Evolutionary conservation across 2,888 invertebrate genomes (phyloP), one percentile per base, ranked within the genome.

Genomic region (Archips crataeganus): DNA sequence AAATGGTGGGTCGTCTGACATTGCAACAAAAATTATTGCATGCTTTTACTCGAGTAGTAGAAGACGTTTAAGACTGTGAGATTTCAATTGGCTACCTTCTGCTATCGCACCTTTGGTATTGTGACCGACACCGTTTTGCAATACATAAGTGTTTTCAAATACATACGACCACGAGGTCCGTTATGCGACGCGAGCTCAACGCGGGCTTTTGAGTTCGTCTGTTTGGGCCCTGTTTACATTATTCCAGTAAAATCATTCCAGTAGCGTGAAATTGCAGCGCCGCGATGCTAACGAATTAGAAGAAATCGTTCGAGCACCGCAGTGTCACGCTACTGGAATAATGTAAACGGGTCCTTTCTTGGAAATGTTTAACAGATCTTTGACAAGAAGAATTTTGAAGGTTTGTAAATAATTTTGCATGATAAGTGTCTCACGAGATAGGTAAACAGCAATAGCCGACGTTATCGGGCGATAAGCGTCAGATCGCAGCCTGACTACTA

Each of bases 401-500:
- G 8, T n/a, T n/a, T 2, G 49, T 10, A 36, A 36, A 36, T 15
- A 62, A 62, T 45, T 62, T 42, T 23, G 45, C 47, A 23, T 63
- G 62, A 64, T 39, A 62, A 57, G 57, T 36, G 39, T 64, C 59
- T 71, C 49, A 65, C n/a, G 65, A 66, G 65, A 60, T 49, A 23
- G 1, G 23, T 23, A 51, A 60, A 65, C 23, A 4, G 23, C 59
- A 59, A 71, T 23, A 49, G 13, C 13, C 23, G 45, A 32, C 32
- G 32, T 59, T 66, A 60, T 71, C 65, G 60, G 11, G 64, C 36
- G 65, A 71, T 71, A 51, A 60, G 65, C 49, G 39, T 11, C 65
- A 23, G 23, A 23, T 36, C 49, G 23, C 49, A 34, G 42, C 15
- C 42, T 34, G 36, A 54, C n/a, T 51, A 32, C 13, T 61, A 61